Conservation (phyloP, 2,888 invertebrate genomes). For the Encarsia formosa region DNA sequence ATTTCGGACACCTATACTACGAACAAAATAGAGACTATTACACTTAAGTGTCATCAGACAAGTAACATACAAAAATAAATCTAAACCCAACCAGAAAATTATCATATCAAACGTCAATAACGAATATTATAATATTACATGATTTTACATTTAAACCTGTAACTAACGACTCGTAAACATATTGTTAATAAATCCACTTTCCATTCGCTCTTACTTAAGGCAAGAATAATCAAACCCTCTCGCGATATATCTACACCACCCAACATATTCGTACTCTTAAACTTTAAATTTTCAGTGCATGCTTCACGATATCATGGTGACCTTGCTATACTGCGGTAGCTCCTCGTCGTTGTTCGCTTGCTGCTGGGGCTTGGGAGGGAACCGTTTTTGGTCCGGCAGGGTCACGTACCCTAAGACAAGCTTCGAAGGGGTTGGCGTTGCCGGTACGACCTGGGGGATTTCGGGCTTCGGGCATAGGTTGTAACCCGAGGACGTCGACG, state of each 20-base stretch:
- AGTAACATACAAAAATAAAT: no score
- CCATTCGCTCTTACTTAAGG: not conserved
- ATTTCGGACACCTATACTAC: no score
- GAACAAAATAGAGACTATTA: no score
- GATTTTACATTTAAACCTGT: not conserved
- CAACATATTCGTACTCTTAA: not conserved
- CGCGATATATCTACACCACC: not conserved
- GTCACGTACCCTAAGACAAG: slow-evolving; percentile 45
- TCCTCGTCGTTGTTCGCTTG: slow-evolving; percentile 12
- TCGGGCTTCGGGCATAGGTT: slow-evolving; percentile 2
- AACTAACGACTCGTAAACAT: not conserved
- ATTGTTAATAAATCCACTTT: slow-evolving; percentile 13
- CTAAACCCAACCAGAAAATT: no score
- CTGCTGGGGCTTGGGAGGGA: slow-evolving; percentile 25
- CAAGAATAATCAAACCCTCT: not conserved
- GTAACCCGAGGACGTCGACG: not conserved
- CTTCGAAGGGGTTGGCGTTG: no score
- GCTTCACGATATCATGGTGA: slow-evolving; percentile 41
- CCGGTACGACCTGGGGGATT: slow-evolving; percentile 13
- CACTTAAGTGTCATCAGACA: no score
- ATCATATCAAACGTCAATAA: not conserved
- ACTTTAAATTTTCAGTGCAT: slow-evolving; percentile 35
- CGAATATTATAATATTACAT: not conserved
- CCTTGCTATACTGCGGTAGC: slow-evolving; percentile 47
- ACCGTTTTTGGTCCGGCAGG: slow-evolving; percentile 27